A percentile compares a stretch with the other conserved stretches of the same genome.
phyloP scores from a whole-genome alignment of 2,113 vertebrate genomes.

The Zosterops lateralis region DNA sequence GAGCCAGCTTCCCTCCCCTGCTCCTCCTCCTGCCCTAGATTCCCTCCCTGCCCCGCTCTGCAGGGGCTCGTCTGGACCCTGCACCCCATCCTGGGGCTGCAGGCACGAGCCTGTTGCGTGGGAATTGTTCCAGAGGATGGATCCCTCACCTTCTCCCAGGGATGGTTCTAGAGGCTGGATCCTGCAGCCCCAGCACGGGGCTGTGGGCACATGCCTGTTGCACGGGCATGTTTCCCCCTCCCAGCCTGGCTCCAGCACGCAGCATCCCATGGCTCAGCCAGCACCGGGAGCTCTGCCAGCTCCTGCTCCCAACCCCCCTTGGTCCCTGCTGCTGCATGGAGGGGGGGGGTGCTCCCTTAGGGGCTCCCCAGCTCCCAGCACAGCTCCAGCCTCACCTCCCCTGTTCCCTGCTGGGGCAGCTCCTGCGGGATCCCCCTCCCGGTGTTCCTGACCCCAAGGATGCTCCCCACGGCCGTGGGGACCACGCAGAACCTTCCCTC shows the following conservation, averaged over 20 bases:
- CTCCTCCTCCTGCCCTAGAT: conserved; percentile 53
- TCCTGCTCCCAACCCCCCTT: neutral
- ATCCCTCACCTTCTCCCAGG: neutral
- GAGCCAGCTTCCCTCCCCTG: neutral
- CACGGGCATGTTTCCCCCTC: neutral
- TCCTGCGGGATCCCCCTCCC: neutral
- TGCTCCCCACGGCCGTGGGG: neutral
- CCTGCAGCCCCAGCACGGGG: neutral
- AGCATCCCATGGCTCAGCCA: neutral
- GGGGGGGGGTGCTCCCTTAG: neutral
- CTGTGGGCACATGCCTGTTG: neutral
- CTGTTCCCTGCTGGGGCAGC: neutral
- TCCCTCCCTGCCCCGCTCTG: neutral
- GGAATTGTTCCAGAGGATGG: neutral
- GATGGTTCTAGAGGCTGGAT: neutral
- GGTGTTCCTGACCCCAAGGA: neutral
- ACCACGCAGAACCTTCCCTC: neutral
- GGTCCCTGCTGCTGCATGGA: neutral
- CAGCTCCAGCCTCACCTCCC: neutral
- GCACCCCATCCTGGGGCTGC: neutral
- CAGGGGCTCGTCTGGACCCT: neutral
- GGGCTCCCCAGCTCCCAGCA: neutral
- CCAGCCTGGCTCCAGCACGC: neutral
- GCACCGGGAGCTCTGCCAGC: conserved; percentile 20
- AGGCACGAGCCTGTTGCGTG: rapidly evolving